Base-by-base conservation (phyloP, 2,797 vertebrate genomes). In the Salarias fasciatus region DNA sequence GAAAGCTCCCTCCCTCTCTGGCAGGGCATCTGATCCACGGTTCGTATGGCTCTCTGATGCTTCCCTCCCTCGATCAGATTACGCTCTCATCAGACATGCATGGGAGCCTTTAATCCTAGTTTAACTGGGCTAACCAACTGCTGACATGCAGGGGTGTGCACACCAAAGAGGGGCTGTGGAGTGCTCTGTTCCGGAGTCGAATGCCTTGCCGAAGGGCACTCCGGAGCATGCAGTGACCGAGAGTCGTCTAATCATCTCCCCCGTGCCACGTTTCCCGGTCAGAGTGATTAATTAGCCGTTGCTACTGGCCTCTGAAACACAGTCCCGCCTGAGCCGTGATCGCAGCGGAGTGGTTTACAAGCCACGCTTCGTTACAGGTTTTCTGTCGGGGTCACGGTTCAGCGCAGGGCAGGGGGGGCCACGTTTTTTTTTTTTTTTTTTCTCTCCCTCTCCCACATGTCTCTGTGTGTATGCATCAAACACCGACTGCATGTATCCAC, bases 301-400 rank as follows among this genome's bases (percentile, higher is more conserved):
- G 61, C 64, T 60, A 37, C 66, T 62, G 15, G 18, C 53, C 52
- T 67, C 28, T 69, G n/a, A 75, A 75, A 57, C 40, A 43, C 28
- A 14, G 47, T n/a, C 24, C 31, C 50, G 68, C 62, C 37, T 51
- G 30, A 15, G 24, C 48, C 33, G 6, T 51, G 49, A 75, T 64
- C 64, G 33, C n/a, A n/a, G n/a, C n/a, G n/a, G n/a, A n/a, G n/a
- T n/a, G n/a, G 33, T 77, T 77, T 70, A 72, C 69, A 76, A 59
- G 69, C 44, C 56, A 44, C 30, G 77, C 56, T 65, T 70, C 43
- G 58, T 86, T 70, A 63, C 18, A 58, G 6, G 51, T 50, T 60
- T 38, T 41, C 38, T 47, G 68, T 53, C 41, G 50, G 30, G 62
- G 72, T 77, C 72, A 77, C 13, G 33, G 63, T 37, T 79, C 69